phyloP scores from a whole-genome alignment of 2,113 vertebrate genomes.

The Ochotona princeps region DNA sequence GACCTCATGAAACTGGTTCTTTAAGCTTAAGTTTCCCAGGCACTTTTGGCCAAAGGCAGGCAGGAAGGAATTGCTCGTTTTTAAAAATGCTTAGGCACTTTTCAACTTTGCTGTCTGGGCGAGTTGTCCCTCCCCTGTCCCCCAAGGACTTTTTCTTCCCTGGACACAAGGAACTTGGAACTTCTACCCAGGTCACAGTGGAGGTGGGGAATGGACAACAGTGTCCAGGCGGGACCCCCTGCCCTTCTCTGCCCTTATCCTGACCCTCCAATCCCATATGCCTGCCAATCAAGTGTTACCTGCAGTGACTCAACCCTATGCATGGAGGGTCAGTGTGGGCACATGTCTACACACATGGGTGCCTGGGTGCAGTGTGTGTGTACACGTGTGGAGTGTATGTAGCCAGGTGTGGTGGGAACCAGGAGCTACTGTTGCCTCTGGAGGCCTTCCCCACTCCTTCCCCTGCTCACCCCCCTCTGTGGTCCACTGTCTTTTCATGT shows the following conservation, averaged over 20 bases:
- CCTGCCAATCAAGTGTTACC: constrained; percentile 72
- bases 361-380: constrained; percentile 51
- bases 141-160: constrained; percentile 45
- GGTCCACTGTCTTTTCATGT: constrained; percentile 68
- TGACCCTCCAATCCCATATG: neutral
- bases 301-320: constrained; percentile 58
- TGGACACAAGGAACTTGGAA: constrained; percentile 63
- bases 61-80: constrained; percentile 43
- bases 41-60: constrained; percentile 68
- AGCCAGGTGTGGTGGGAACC: constrained; percentile 38
- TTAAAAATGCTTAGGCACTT: constrained; percentile 63
- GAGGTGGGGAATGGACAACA: neutral
- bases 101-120: constrained; percentile 66
- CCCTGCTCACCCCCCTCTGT: neutral
- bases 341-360: constrained; percentile 80
- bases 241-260: neutral
- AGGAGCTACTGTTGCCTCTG: neutral
- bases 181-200: neutral
- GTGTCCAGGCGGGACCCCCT: neutral
- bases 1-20: constrained; percentile 44
- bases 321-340: constrained; percentile 78
- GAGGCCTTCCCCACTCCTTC: neutral
- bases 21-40: constrained; percentile 46
- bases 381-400: constrained; percentile 42
- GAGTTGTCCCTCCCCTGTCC: neutral